These are phyloP conservation scores for Steatornis caripensis DNA, from an alignment of 2,113 vertebrate genomes.

Conservation along the genomic window DNA sequence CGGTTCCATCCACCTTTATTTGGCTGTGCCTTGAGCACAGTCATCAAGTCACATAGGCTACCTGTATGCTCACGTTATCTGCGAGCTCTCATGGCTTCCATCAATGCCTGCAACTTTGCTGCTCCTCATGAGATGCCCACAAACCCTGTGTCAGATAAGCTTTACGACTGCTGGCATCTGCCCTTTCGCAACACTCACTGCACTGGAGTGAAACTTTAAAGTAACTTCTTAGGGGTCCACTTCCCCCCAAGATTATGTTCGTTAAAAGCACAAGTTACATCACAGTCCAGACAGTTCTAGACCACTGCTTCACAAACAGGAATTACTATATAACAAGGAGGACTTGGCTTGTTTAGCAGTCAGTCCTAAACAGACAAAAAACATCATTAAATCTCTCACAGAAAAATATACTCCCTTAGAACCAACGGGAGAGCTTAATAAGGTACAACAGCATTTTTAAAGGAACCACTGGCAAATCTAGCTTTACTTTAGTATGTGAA, in stretches of 20 bases:
- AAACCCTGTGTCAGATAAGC: fast-evolving
- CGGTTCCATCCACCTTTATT: neutral
- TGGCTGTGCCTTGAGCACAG: neutral
- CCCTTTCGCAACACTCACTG: neutral
- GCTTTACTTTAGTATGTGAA: neutral
- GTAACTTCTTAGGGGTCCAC: neutral
- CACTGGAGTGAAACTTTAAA: neutral
- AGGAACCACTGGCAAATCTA: neutral
- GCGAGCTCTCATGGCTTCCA: fast-evolving
- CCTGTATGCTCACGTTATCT: neutral
- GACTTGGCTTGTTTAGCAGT: neutral
- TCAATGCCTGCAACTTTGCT: neutral
- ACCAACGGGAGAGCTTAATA: neutral
- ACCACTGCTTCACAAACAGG: neutral
- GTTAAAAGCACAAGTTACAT: neutral
- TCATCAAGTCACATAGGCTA: neutral
- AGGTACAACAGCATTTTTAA: neutral
- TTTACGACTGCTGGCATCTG: neutral
- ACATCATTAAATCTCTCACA: neutral
- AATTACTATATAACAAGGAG: fast-evolving
- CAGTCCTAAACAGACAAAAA: neutral
- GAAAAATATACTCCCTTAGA: neutral
- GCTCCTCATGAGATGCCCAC: neutral
- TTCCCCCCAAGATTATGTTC: neutral
- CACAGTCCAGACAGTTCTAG: neutral